These are phyloP conservation scores for Achroia grisella DNA, from an alignment of 1,140 invertebrate species.

Conservation along the genomic window DNA sequence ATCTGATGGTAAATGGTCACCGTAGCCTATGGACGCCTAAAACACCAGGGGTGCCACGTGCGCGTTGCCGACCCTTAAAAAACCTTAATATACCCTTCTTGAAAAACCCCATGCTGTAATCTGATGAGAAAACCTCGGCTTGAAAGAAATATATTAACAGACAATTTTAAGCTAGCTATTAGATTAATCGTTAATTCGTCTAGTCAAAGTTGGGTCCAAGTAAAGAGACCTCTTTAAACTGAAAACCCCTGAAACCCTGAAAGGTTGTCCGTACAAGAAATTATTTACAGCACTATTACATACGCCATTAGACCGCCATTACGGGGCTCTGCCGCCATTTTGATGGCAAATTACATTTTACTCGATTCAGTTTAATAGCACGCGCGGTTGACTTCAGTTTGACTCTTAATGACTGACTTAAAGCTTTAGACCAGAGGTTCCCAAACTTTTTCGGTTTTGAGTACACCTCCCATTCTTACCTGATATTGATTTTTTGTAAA, in stretches of 20 bases:
- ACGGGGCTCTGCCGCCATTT: conserved; percentile 21
- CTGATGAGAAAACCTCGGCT: neutral
- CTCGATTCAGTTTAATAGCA: conserved; percentile 32
- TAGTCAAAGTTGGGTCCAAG: neutral
- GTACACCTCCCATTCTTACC: too few species aligned
- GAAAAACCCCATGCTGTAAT: too few species aligned
- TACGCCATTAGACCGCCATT: conserved; percentile 36
- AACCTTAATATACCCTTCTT: too few species aligned
- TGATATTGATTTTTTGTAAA: too few species aligned
- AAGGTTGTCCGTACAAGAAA: conserved; percentile 10
- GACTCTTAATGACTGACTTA: conserved; percentile 22
- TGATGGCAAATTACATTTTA: conserved; percentile 31
- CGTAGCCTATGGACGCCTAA: too few species aligned
- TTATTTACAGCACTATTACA: conserved; percentile 36
- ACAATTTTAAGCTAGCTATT: neutral
- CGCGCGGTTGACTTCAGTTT: conserved; percentile 11
- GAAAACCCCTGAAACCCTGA: neutral
- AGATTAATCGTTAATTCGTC: neutral
- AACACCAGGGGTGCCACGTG: too few species aligned
- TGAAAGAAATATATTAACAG: neutral
- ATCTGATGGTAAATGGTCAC: too few species aligned
- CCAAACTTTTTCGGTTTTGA: too few species aligned
- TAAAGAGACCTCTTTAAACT: neutral
- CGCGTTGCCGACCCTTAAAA: too few species aligned
- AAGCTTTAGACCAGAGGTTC: conserved; percentile 2